A percentile compares a stretch with the other conserved stretches of the same genome.
phyloP scores from a whole-genome alignment of 2,888 invertebrate species.

The Blastobasis adustella region DNA sequence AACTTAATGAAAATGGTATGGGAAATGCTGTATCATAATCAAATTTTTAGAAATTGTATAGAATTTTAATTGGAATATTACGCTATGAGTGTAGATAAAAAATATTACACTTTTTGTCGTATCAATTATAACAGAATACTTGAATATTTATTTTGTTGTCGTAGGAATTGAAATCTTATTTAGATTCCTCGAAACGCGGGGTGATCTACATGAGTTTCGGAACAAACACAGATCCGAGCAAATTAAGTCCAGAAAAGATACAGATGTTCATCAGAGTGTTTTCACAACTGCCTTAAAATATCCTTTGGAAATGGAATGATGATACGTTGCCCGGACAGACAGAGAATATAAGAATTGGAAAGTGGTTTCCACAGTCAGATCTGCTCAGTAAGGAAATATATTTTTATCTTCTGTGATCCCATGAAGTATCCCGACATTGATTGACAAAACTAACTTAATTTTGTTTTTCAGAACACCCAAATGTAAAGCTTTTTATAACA shows the following conservation, averaged over 20 bases:
- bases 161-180: conserved; percentile 31
- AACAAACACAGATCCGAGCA: conserved; percentile 23
- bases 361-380: conserved; percentile 46
- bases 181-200: conserved; percentile 35
- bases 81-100: no score
- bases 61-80: no score
- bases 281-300: conserved; percentile 39
- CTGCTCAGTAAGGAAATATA: not conserved
- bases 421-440: no score
- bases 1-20: no score
- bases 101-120: no score
- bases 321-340: conserved; percentile 27
- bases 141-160: conserved; percentile 2
- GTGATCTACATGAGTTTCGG: conserved; percentile 49
- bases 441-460: no score
- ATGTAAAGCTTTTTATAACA: no score
- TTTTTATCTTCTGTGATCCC: no score
- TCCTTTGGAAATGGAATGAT: conserved; percentile 52
- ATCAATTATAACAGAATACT: no score
- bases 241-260: conserved; percentile 32
- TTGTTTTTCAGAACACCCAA: no score
- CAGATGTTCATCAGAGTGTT: conserved; percentile 29
- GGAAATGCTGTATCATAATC: no score
- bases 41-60: no score
- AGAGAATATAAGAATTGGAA: conserved; percentile 40